Base-by-base conservation (phyloP, 2,888 invertebrate genomes). In the Plagiodera versicolora region DNA sequence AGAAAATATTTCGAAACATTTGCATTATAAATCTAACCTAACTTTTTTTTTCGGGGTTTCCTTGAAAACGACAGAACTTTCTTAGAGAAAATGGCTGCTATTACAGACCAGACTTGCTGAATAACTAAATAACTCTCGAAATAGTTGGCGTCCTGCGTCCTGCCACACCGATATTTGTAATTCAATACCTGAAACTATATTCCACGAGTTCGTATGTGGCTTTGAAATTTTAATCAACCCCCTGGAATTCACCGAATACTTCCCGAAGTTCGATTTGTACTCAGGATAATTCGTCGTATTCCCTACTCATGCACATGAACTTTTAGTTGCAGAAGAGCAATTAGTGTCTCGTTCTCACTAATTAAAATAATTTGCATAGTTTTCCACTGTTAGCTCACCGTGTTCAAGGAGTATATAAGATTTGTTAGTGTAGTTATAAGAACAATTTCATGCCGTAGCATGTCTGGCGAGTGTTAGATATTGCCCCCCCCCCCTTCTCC, bases 331-430 rank as follows among this genome's bases (percentile, higher is more conserved):
- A 20, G n/a, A 16, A 10, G 44, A 53, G 19, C 44, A 53, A 53
- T 53, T 53, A 45, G 24, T 24, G 24, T 28, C 18, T 24, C 24
- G 39, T 39, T 24, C 20, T 14, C 28, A 24, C 14, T 53, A 24
- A 53, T 24, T 53, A 20, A 45, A 53, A 53, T 24, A 44, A 44
- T 53, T 53, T 53, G 44, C 53, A 45, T 45, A 53, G 44, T 45
- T 28, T 39, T 17, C 28, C 20, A 16, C 28, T 14, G 39, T 39
- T 39, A 39, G 44, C 53, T 14, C 24, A 11, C 18, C 17, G n/a
- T 28, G 24, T 35, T 24, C 4, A 44, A 24, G 52, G 8, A 52
- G 53, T 20, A 24, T 44, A 53, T 39, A 35, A 20, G 20, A 4
- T 44, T 53, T 28, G 45, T 14, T 53, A 14, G 39, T 24, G 24